Evolutionary conservation across 2,888 invertebrate genomes (phyloP).

Genomic region (Agriotes lineatus): DNA sequence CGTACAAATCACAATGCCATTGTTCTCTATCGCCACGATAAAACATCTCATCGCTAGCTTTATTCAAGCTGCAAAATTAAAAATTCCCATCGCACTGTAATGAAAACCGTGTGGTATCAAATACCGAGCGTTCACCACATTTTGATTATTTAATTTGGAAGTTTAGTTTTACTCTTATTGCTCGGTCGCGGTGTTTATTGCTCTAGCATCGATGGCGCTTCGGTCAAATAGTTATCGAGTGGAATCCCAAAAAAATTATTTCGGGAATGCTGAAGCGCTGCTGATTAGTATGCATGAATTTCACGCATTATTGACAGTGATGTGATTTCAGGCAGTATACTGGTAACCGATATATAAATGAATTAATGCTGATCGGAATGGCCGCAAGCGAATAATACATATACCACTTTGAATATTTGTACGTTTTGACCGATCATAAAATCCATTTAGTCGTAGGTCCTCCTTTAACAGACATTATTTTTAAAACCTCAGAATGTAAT

Average conservation of each 20-base stretch:
- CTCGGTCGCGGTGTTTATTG: conserved; percentile 1
- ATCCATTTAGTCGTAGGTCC: too few species aligned
- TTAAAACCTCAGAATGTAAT: too few species aligned
- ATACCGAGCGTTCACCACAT: conserved; percentile 33
- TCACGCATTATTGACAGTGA: conserved; percentile 29
- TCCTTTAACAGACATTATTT: too few species aligned
- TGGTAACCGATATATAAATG: conserved; percentile 23
- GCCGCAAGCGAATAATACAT: background rate
- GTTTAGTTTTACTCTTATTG: conserved; percentile 10
- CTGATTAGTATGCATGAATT: conserved; percentile 21
- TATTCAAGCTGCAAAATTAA: conserved; percentile 52
- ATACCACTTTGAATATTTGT: background rate
- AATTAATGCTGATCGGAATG: conserved; percentile 12
- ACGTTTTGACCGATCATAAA: too few species aligned
- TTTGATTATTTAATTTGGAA: conserved; percentile 38
- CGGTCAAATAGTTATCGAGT: conserved; percentile 1
- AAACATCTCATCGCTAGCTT: conserved; percentile 48
- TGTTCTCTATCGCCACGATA: conserved; percentile 47
- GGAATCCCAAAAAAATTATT: conserved; percentile 23
- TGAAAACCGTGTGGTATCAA: conserved; percentile 45
- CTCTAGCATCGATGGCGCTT: background rate
- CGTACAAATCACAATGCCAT: conserved; percentile 44
- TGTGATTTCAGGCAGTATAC: conserved; percentile 17
- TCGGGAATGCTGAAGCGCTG: conserved; percentile 4
- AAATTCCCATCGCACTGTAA: conserved; percentile 51